phyloP scores from a whole-genome alignment of 53 echinoderm and acorn worm genomes.

The Echinarachnius parma region DNA sequence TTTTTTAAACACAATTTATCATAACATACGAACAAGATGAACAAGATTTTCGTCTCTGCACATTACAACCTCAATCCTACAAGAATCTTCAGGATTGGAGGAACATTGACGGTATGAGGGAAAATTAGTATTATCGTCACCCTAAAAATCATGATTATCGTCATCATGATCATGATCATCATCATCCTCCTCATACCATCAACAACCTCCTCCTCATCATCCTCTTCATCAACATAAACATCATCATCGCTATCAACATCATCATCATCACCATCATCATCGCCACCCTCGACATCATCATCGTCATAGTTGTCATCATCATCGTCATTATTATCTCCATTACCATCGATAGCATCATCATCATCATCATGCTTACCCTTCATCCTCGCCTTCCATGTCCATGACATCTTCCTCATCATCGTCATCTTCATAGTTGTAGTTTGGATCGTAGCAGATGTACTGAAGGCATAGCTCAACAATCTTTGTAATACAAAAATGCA shows the following conservation, averaged over 20 bases:
- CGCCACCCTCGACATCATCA: constrained; percentile 95
- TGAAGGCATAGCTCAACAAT: constrained; percentile 6
- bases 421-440: constrained; percentile 99
- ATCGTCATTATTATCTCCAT: constrained; percentile 39
- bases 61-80: too few relatives aligned
- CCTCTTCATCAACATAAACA: not conserved
- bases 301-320: constrained; percentile 98
- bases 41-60: too few relatives aligned
- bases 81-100: too few relatives aligned
- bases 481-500: not conserved
- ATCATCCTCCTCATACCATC: too few relatives aligned
- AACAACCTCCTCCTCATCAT: too few relatives aligned
- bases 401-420: constrained; percentile 93
- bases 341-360: not conserved
- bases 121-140: too few relatives aligned
- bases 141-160: too few relatives aligned
- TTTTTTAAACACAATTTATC: too few relatives aligned
- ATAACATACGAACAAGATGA: too few relatives aligned
- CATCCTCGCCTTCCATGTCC: constrained; percentile 81
- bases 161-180: too few relatives aligned
- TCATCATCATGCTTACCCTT: constrained; percentile 69
- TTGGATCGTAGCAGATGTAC: constrained; percentile 99
- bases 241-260: not conserved
- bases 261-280: constrained; percentile 73
- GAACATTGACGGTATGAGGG: too few relatives aligned